Conservation (phyloP, 2,797 vertebrate species). For the Carapus acus region DNA sequence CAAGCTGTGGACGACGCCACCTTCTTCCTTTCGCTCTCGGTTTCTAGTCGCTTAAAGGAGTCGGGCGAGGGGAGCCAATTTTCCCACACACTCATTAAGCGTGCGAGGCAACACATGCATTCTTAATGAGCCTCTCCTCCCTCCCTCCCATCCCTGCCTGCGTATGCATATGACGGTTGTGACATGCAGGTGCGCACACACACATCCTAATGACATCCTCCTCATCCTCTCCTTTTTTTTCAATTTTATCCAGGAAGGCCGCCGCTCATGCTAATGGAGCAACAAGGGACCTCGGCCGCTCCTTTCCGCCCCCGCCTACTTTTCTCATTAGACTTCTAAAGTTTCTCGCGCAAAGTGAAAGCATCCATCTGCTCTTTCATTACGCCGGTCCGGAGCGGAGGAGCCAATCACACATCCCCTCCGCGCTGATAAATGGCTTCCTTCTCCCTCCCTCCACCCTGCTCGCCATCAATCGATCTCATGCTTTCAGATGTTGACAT, state of each 20-base stretch:
- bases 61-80: too few species aligned
- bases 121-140: conserved; percentile 33
- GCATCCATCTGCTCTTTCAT: conserved; percentile 33
- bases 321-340: conserved; percentile 28
- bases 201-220: conserved; percentile 45
- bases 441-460: too few species aligned
- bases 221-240: too few species aligned
- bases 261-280: conserved; percentile 46
- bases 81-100: too few species aligned
- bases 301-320: conserved; percentile 5
- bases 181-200: conserved; percentile 14
- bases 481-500: conserved; percentile 61
- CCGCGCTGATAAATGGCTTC: conserved; percentile 34
- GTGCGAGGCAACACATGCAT: conserved; percentile 1
- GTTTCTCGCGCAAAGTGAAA: conserved; percentile 19
- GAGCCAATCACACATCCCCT: conserved; percentile 37
- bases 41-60: too few species aligned
- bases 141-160: conserved; percentile 1
- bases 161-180: not conserved
- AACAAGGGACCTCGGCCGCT: conserved; percentile 31
- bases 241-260: too few species aligned
- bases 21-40: too few species aligned
- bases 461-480: conserved; percentile 55
- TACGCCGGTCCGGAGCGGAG: conserved; percentile 44
- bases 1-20: too few species aligned